A percentile compares a stretch with the other conserved stretches of the same genome.
Evolutionary conservation across 2,888 invertebrate genomes (phyloP).

Genomic region (Meloe dianella): DNA sequence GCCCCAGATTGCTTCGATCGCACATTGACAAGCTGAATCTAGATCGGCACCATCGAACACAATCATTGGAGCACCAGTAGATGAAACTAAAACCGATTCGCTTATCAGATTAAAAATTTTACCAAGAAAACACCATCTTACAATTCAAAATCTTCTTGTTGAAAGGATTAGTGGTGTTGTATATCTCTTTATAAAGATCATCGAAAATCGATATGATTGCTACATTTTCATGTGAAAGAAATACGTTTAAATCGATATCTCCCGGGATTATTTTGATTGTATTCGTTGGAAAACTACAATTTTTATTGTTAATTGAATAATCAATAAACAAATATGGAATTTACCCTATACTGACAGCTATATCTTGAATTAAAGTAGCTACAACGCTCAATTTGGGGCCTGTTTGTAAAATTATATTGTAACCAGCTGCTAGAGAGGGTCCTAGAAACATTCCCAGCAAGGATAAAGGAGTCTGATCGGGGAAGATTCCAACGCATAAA

Average conservation of each 20-base stretch:
- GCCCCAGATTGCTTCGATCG: slow-evolving; percentile 62
- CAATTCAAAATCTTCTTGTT: slow-evolving; percentile 41
- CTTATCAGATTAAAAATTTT: background rate
- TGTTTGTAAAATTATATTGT: slow-evolving; percentile 60
- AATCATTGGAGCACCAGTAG: slow-evolving; percentile 57
- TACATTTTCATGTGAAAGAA: slow-evolving; percentile 37
- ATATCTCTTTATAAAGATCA: slow-evolving; percentile 38
- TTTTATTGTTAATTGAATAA: background rate
- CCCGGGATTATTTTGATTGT: slow-evolving; percentile 46
- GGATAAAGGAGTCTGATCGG: slow-evolving; percentile 60
- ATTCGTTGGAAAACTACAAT: slow-evolving; percentile 44
- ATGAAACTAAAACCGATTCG: slow-evolving; percentile 15
- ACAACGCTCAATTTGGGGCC: slow-evolving; percentile 57
- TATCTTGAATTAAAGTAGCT: slow-evolving; percentile 58
- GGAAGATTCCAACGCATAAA: slow-evolving; percentile 49
- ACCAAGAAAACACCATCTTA: slow-evolving; percentile 24
- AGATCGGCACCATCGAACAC: slow-evolving; percentile 65
- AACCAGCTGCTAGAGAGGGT: slow-evolving; percentile 62
- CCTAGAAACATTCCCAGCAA: slow-evolving; percentile 60
- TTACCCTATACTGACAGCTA: slow-evolving; percentile 61
- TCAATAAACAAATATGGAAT: background rate
- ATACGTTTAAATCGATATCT: slow-evolving; percentile 32
- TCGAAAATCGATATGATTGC: slow-evolving; percentile 39
- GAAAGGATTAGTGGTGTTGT: slow-evolving; percentile 32
- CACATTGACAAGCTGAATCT: slow-evolving; percentile 63